These are phyloP conservation scores for Paratrypauchen microcephalus DNA, from an alignment of 2,797 vertebrate species.

Conservation along the genomic window DNA sequence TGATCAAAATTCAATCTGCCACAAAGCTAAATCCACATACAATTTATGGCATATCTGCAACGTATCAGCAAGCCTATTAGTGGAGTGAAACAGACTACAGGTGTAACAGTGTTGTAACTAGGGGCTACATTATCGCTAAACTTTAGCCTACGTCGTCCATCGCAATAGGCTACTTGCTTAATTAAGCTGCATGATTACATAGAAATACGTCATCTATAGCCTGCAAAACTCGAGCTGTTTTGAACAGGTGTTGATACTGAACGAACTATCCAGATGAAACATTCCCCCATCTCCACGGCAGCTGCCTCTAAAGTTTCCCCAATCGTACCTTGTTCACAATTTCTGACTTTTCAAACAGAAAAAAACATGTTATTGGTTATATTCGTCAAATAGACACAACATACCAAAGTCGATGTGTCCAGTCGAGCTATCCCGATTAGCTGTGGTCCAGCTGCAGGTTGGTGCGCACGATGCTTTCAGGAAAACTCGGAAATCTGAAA, in stretches of 20 bases:
- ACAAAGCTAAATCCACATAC: neutral
- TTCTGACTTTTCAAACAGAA: neutral
- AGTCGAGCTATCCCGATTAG: slow-evolving; percentile 50
- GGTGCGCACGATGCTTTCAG: slow-evolving; percentile 43
- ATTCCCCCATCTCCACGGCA: slow-evolving; percentile 39
- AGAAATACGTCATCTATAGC: neutral
- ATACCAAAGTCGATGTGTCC: slow-evolving; percentile 19
- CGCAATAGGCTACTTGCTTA: no score
- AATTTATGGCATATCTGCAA: neutral
- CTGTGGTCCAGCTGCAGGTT: slow-evolving; percentile 27
- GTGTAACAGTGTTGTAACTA: neutral
- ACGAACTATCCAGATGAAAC: neutral
- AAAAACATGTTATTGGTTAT: neutral
- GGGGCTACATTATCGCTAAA: neutral
- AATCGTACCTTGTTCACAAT: neutral
- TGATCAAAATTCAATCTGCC: neutral
- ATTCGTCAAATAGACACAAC: neutral
- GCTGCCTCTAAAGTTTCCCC: slow-evolving; percentile 47
- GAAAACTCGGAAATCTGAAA: slow-evolving; percentile 4
- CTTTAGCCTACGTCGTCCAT: neutral
- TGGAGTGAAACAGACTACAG: neutral
- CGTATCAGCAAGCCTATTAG: neutral
- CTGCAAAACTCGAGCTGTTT: neutral
- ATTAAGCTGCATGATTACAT: neutral
- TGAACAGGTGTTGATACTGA: neutral